A percentile compares a stretch with the other conserved stretches of the same genome.
phyloP scores from a whole-genome alignment of 2,797 vertebrate genomes.

The Diglossa cyanea region DNA sequence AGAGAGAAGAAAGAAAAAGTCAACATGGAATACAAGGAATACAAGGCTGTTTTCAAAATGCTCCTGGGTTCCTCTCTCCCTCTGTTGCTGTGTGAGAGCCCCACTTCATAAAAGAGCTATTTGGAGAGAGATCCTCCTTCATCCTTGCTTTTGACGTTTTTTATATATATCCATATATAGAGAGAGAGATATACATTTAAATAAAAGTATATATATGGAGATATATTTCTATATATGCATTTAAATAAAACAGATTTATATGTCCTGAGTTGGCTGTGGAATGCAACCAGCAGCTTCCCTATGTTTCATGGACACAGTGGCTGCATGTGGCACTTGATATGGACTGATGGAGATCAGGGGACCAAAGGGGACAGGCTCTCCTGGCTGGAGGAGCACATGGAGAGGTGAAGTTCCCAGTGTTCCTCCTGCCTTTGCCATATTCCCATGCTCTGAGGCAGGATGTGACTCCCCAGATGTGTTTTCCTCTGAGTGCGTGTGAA shows the following conservation, averaged over 20 bases:
- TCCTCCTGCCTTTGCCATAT: not conserved
- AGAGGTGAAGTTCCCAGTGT: not conserved
- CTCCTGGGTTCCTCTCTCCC: not conserved
- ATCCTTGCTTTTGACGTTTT: not conserved
- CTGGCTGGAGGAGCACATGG: not conserved
- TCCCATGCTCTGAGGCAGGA: not conserved
- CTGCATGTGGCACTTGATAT: rapidly evolving
- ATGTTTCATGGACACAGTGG: not conserved
- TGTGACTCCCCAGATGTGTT: not conserved
- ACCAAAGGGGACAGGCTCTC: not conserved
- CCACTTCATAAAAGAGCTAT: not conserved
- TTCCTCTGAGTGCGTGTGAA: not conserved
- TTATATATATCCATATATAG: not conserved
- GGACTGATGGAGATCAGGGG: not conserved
- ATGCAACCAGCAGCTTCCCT: not conserved
- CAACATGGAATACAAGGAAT: not conserved
- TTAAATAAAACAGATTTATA: not conserved
- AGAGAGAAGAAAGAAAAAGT: not conserved
- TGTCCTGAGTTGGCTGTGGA: not conserved
- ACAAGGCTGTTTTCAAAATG: not conserved
- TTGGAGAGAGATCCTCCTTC: not conserved
- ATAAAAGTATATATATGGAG: not conserved
- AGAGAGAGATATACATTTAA: not conserved
- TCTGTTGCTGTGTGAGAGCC: not conserved
- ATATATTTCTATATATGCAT: not conserved